phyloP scores from a whole-genome alignment of 2,797 vertebrate genomes.

The Oreochromis grahami region DNA sequence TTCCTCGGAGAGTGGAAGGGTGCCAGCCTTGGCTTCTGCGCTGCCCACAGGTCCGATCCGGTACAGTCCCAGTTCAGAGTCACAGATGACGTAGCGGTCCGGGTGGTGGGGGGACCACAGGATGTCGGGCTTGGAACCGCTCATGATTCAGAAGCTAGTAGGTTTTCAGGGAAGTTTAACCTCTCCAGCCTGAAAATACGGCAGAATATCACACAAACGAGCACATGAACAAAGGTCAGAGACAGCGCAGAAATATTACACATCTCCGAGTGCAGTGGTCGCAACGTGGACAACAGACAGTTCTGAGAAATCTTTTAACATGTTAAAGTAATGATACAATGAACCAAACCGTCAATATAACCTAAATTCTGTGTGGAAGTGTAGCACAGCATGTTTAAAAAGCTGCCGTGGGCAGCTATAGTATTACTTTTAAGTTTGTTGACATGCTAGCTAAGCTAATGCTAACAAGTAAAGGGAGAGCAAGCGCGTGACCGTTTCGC shows the following conservation, averaged over 20 bases:
- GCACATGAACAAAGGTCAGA: background rate
- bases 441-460: conserved; percentile 58
- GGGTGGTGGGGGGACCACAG: conserved; percentile 97
- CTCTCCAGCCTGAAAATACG: background rate
- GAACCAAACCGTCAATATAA: background rate
- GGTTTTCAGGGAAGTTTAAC: conserved; percentile 10
- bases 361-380: background rate
- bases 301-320: background rate
- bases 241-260: background rate
- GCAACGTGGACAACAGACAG: background rate
- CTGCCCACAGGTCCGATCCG: conserved; percentile 87
- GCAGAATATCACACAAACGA: background rate
- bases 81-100: conserved; percentile 95
- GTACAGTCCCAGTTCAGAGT: conserved; percentile 94
- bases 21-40: conserved; percentile 85
- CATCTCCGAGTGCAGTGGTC: background rate
- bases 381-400: background rate
- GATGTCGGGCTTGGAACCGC: conserved; percentile 95
- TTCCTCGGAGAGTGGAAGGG: conserved; percentile 87
- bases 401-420: background rate
- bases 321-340: background rate
- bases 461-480: conserved; percentile 38
- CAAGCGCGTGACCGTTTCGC: background rate
- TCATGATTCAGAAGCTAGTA: conserved; percentile 78
- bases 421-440: conserved; percentile 24